A percentile compares a stretch with the other conserved stretches of the same genome.
These are phyloP conservation scores for Falco punctatus DNA, from an alignment of 2,113 vertebrate species.

Conservation along the genomic window DNA sequence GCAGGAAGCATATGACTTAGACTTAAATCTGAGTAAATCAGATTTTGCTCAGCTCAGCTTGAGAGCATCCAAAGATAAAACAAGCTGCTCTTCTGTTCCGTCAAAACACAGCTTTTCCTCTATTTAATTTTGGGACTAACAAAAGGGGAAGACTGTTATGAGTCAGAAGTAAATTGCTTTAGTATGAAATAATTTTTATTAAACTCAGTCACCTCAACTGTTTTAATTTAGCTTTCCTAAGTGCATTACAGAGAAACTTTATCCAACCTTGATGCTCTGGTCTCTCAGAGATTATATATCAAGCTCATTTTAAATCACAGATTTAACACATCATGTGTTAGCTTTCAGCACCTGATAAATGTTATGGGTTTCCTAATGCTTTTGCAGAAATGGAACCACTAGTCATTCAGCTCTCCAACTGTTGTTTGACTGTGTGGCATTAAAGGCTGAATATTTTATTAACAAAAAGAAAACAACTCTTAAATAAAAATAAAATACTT, in stretches of 20 bases:
- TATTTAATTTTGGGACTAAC: slow-evolving; percentile 10
- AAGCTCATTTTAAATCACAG: slow-evolving; percentile 34
- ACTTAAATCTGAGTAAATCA: slow-evolving; percentile 40
- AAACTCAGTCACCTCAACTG: slow-evolving; percentile 16
- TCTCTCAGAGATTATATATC: slow-evolving; percentile 26
- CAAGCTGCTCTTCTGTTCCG: background rate
- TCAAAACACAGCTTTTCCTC: slow-evolving; percentile 14
- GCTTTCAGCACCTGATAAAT: slow-evolving; percentile 53
- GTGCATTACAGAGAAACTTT: slow-evolving; percentile 8
- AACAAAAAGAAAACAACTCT: slow-evolving; percentile 8
- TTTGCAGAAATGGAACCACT: slow-evolving; percentile 2
- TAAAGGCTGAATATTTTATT: slow-evolving; percentile 47
- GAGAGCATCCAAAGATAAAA: slow-evolving; percentile 12
- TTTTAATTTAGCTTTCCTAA: slow-evolving; percentile 53
- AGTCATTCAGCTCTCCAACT: slow-evolving; percentile 3
- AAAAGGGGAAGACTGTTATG: background rate
- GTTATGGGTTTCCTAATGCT: slow-evolving; percentile 38
- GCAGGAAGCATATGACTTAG: slow-evolving; percentile 2
- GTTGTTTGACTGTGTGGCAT: slow-evolving; percentile 16
- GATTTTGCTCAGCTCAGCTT: slow-evolving; percentile 37
- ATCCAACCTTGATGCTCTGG: slow-evolving; percentile 19
- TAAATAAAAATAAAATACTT: slow-evolving; percentile 15
- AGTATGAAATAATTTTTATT: background rate
- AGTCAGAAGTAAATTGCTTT: slow-evolving; percentile 25
- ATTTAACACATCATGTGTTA: slow-evolving; percentile 47